phyloP scores from a whole-genome alignment of 2,888 invertebrate genomes.

The Eupeodes luniger region DNA sequence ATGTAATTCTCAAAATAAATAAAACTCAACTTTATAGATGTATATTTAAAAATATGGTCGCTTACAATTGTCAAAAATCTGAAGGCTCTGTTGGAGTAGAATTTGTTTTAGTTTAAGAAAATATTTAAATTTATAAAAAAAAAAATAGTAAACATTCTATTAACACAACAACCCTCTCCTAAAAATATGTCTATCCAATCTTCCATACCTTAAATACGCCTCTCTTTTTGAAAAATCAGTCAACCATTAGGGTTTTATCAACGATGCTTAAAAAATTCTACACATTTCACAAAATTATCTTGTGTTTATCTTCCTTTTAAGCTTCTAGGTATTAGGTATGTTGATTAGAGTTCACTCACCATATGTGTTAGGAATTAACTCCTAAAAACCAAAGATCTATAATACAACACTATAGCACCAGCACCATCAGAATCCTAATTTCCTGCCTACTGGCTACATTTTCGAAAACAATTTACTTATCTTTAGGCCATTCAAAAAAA shows the following conservation, averaged over 20 bases:
- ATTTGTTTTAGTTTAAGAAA: no score
- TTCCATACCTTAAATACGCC: no score
- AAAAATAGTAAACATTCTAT: no score
- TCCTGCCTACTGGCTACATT: neutral
- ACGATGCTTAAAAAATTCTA: neutral
- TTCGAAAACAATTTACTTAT: conserved; percentile 54
- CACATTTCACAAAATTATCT: conserved; percentile 15
- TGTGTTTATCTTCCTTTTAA: neutral
- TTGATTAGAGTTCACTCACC: neutral
- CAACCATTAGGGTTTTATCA: neutral
- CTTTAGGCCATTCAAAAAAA: conserved; percentile 43
- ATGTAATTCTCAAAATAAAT: no score
- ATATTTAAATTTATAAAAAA: no score
- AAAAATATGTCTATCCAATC: no score
- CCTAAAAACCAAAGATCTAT: neutral
- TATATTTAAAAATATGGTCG: no score
- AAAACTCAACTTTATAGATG: no score
- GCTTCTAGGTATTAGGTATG: neutral
- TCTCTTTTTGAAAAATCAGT: neutral
- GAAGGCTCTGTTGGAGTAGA: no score
- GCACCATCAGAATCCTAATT: neutral
- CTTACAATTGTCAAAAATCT: no score
- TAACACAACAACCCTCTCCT: no score
- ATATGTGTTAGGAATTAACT: neutral
- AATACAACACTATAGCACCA: neutral